These are phyloP conservation scores for Eristalis intricaria DNA, from an alignment of 2,888 invertebrate genomes.

Conservation along the genomic window DNA sequence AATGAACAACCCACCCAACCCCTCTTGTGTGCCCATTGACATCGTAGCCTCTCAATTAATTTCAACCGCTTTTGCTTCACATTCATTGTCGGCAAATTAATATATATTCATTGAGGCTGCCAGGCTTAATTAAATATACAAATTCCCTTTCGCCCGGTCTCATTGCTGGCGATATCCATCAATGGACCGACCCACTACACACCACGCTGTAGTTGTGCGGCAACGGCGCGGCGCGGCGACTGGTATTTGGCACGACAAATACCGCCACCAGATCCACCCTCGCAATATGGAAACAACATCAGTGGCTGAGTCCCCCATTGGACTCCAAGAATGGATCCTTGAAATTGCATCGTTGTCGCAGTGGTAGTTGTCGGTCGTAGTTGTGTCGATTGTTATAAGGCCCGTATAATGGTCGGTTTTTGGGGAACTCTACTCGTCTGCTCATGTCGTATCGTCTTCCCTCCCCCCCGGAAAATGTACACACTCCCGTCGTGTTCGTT, in stretches of 20 bases:
- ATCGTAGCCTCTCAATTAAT: conserved; percentile 38
- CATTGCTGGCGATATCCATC: conserved; percentile 49
- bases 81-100: conserved; percentile 54
- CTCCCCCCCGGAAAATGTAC: not conserved
- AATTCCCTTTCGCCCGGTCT: conserved; percentile 49
- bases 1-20: conserved; percentile 21
- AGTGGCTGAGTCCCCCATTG: conserved; percentile 3
- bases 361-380: conserved; percentile 12
- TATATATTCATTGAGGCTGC: conserved; percentile 66
- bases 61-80: conserved; percentile 40
- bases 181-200: conserved; percentile 54
- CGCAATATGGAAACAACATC: conserved; percentile 10
- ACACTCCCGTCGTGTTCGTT: not conserved
- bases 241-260: conserved; percentile 11
- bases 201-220: not conserved
- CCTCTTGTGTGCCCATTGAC: conserved; percentile 8
- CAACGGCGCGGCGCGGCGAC: not conserved
- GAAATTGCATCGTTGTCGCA: conserved; percentile 52
- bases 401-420: conserved; percentile 40
- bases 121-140: conserved; percentile 70
- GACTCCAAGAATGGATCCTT: conserved; percentile 51
- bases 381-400: conserved; percentile 14
- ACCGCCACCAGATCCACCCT: conserved; percentile 17
- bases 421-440: conserved; percentile 32
- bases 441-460: conserved; percentile 2